Evolutionary conservation across 1,140 invertebrate species (phyloP).

Genomic region (Scaptomyza pallida): DNA sequence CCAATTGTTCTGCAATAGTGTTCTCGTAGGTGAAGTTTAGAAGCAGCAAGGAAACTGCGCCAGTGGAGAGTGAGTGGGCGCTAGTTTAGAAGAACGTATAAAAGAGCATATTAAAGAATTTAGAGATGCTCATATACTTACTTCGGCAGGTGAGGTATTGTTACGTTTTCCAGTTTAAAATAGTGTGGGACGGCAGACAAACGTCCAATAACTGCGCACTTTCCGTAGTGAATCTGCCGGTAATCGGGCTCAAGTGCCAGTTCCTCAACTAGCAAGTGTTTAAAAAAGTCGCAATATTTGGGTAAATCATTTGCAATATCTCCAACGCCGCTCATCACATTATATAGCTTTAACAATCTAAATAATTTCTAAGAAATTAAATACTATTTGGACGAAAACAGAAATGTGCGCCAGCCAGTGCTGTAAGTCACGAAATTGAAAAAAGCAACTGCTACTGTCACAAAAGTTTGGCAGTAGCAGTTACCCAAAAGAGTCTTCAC

Average conservation of each 20-base stretch:
- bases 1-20: constrained; percentile 7
- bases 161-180: constrained; percentile 59
- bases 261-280: constrained; percentile 67
- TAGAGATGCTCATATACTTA: constrained; percentile 8
- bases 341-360: too few species aligned
- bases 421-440: not conserved
- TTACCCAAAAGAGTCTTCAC: not conserved
- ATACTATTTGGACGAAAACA: not conserved
- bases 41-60: constrained; percentile 48
- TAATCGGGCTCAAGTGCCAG: constrained; percentile 57
- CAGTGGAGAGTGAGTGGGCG: constrained; percentile 46
- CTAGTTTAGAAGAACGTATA: constrained; percentile 25
- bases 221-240: constrained; percentile 59
- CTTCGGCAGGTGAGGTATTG: constrained; percentile 50
- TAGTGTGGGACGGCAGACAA: constrained; percentile 24
- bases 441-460: not conserved
- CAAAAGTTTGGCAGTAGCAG: not conserved
- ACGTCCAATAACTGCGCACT: constrained; percentile 66
- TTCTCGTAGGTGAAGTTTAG: constrained; percentile 46
- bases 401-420: constrained; percentile 16
- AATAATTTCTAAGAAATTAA: not conserved
- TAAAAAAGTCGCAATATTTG: constrained; percentile 59
- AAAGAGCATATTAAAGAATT: not conserved
- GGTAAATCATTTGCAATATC: constrained; percentile 14
- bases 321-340: constrained; percentile 31